Conservation (phyloP, 2,113 vertebrate species). For the Sterrhoptilus dennistouni region DNA sequence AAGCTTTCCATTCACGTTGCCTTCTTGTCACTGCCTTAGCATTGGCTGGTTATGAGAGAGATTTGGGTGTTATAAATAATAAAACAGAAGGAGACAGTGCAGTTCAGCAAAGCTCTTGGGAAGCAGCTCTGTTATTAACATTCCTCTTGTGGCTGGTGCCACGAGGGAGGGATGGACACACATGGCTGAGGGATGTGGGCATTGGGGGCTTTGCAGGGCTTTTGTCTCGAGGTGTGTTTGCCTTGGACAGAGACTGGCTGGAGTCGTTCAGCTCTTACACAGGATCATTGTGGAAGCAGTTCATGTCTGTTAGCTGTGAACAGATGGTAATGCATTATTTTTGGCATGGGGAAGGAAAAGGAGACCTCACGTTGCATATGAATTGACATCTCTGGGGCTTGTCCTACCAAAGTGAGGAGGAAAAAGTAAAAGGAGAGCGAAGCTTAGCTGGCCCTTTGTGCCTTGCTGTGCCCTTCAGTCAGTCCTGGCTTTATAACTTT, state of each 20-base stretch:
- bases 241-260: not conserved
- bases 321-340: constrained; percentile 55
- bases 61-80: constrained; percentile 61
- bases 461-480: not conserved
- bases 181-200: not conserved
- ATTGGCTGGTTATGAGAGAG: not conserved
- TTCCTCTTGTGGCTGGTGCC: not conserved
- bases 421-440: not conserved
- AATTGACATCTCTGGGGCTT: constrained; percentile 37
- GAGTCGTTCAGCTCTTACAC: not conserved
- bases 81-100: not conserved
- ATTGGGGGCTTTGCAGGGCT: not conserved
- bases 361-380: constrained; percentile 46
- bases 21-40: constrained; percentile 8
- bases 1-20: constrained; percentile 25
- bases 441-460: not conserved
- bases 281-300: constrained; percentile 37
- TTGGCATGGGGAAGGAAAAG: constrained; percentile 19
- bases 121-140: not conserved
- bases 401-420: not conserved
- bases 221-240: not conserved
- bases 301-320: constrained; percentile 47
- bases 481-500: not conserved
- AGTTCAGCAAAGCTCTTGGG: constrained; percentile 15
- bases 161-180: not conserved